Evolutionary conservation across 2,888 invertebrate species (phyloP).

Genomic region (Trissolcus brochymenae): DNA sequence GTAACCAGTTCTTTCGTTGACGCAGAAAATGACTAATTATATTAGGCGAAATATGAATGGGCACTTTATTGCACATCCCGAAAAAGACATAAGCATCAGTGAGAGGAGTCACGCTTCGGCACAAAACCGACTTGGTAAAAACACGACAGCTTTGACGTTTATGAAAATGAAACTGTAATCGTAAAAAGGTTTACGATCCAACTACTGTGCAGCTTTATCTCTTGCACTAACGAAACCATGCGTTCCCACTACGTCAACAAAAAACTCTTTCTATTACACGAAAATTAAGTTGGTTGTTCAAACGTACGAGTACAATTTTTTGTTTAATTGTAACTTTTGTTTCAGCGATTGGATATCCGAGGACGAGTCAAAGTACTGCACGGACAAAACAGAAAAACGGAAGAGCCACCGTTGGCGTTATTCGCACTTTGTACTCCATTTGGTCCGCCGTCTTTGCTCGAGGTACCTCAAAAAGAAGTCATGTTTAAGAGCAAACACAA

Average conservation of each 20-base stretch:
- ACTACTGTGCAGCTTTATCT: constrained; percentile 32
- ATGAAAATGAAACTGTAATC: constrained; percentile 76
- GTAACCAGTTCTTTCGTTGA: constrained; percentile 50
- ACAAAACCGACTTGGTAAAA: constrained; percentile 62
- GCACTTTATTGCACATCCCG: constrained; percentile 23
- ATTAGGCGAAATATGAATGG: constrained; percentile 66
- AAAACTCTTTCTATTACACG: constrained; percentile 45
- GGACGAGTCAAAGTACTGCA: constrained; percentile 97
- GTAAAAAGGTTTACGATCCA: constrained; percentile 73
- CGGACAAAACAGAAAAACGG: constrained; percentile 96
- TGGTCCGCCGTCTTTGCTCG: constrained; percentile 96
- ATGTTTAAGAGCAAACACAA: constrained; percentile 99
- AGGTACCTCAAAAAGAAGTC: constrained; percentile 98
- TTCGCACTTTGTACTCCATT: constrained; percentile 99
- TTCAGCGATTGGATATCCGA: constrained; percentile 96
- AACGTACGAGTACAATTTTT: constrained; percentile 32
- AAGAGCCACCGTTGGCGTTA: constrained; percentile 94
- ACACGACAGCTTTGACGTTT: constrained; percentile 71
- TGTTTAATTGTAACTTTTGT: constrained; percentile 20
- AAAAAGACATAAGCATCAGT: constrained; percentile 39
- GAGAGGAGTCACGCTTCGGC: constrained; percentile 39
- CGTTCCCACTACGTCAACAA: constrained; percentile 18
- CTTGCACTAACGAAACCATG: constrained; percentile 17
- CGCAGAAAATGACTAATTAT: constrained; percentile 72
- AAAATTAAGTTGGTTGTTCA: constrained; percentile 46